These are phyloP conservation scores for Chelonoidis abingdonii DNA, from an alignment of 2,113 vertebrate genomes.

Conservation along the genomic window DNA sequence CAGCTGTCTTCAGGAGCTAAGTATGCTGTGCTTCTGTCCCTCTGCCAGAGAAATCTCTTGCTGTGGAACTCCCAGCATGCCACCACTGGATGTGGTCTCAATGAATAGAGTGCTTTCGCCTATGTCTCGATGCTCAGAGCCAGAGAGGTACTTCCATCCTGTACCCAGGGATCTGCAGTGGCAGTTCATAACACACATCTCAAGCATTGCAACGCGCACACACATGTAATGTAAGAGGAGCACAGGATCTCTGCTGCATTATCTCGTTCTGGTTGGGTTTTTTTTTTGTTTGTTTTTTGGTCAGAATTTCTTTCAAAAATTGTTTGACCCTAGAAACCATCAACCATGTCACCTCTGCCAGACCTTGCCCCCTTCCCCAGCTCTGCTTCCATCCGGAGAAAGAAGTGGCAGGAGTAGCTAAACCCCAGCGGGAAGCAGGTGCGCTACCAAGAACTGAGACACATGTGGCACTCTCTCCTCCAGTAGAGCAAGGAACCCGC, in stretches of 20 bases:
- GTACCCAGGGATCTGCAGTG: too few relatives aligned
- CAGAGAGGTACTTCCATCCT: too few relatives aligned
- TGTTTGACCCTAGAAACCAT: neutral
- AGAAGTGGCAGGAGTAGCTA: neutral
- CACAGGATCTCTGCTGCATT: too few relatives aligned
- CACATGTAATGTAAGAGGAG: too few relatives aligned
- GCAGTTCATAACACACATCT: too few relatives aligned
- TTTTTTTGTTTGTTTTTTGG: too few relatives aligned
- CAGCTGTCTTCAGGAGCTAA: neutral
- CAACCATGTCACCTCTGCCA: neutral
- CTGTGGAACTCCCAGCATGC: neutral
- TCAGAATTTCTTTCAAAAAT: neutral
- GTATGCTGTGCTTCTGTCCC: neutral
- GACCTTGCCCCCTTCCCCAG: neutral
- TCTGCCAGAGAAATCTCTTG: neutral
- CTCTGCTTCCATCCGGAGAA: slow-evolving; percentile 31
- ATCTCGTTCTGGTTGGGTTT: too few relatives aligned
- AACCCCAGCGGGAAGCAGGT: neutral
- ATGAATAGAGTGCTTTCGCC: too few relatives aligned
- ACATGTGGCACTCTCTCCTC: neutral
- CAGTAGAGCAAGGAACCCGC: neutral
- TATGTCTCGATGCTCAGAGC: too few relatives aligned
- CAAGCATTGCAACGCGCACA: too few relatives aligned
- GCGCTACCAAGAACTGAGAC: neutral
- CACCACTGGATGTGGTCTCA: neutral